phyloP scores from a whole-genome alignment of 2,888 invertebrate genomes.

The Diogma glabrata region DNA sequence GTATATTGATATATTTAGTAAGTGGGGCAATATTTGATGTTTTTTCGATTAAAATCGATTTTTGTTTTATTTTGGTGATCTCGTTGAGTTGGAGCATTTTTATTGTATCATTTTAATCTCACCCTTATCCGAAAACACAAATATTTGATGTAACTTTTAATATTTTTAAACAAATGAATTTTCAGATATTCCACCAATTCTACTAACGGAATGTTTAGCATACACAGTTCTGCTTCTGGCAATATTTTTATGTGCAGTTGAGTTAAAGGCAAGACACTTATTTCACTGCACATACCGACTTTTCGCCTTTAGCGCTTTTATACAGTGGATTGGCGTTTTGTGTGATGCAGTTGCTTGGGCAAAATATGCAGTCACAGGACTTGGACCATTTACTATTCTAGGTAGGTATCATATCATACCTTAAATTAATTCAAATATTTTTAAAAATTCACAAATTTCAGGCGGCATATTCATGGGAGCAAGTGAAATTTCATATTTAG shows the following conservation, averaged over 20 bases:
- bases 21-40: neutral
- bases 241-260: slow-evolving; percentile 61
- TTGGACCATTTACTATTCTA: slow-evolving; percentile 41
- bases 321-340: slow-evolving; percentile 60
- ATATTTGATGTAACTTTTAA: slow-evolving; percentile 10
- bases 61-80: too few relatives aligned
- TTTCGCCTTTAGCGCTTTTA: slow-evolving; percentile 57
- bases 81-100: too few relatives aligned
- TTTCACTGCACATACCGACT: slow-evolving; percentile 83
- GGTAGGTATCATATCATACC: slow-evolving; percentile 31
- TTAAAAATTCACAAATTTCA: slow-evolving; percentile 35
- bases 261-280: slow-evolving; percentile 65
- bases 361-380: slow-evolving; percentile 65
- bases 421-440: neutral
- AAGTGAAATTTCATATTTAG: slow-evolving; percentile 63
- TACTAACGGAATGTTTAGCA: slow-evolving; percentile 60
- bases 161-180: too few relatives aligned
- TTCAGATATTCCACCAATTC: slow-evolving; percentile 74
- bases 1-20: slow-evolving; percentile 27
- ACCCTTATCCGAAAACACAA: neutral
- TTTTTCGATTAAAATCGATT: too few relatives aligned
- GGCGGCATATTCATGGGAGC: slow-evolving; percentile 57
- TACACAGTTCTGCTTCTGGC: slow-evolving; percentile 61
- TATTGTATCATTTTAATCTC: neutral
- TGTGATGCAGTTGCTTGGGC: slow-evolving; percentile 59